Base-by-base conservation (phyloP, 1,140 invertebrate genomes). In the Atta colombica region DNA sequence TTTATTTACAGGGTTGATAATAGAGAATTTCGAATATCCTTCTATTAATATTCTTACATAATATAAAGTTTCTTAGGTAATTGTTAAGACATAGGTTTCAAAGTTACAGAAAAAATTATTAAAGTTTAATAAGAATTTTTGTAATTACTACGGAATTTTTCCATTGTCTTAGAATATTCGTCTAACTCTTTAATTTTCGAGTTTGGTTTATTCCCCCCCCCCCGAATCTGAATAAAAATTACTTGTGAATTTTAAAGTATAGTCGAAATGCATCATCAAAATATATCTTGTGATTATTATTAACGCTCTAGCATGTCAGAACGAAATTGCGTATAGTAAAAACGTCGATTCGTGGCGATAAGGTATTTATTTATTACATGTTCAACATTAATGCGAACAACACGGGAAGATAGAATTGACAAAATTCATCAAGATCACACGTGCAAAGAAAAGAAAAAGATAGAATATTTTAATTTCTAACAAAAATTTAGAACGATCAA, bases 311-410 rank as follows among this genome's bases (percentile, higher is more conserved):
- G 10, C 75, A 60, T 71, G 28, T 84, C 21, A 45, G 21, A 61
- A 28, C 35, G n/a, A 78, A 82, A 49, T 68, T 75, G 45, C 77
- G 31, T 45, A 7, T 63, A 71, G 49, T 75, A 45, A 71, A 86
- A 86, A 86, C 51, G 61, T 89, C 88, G 88, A 82, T 82, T 90
- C 84, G 88, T 82, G 88, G 31, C 71, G 84, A 78, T 25, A 21
- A 72, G 68, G 25, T 80, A 69, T 55, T 65, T 77, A 63, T 74
- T 89, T 77, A 75, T 88, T 8, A 39, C 25, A 2, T 39, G 35
- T 51, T 49, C 12, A 35, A 61, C 6, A 2, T 8, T 10, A 49
- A 21, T 63, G n/a, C 18, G 4, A 72, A 1, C 16, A n/a, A 65
- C 21, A 12, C 12, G 61, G n/a, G 14, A 55, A 35, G 31, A 65